Conservation (phyloP, 2,888 invertebrate species). For the Trichopria drosophilae region DNA sequence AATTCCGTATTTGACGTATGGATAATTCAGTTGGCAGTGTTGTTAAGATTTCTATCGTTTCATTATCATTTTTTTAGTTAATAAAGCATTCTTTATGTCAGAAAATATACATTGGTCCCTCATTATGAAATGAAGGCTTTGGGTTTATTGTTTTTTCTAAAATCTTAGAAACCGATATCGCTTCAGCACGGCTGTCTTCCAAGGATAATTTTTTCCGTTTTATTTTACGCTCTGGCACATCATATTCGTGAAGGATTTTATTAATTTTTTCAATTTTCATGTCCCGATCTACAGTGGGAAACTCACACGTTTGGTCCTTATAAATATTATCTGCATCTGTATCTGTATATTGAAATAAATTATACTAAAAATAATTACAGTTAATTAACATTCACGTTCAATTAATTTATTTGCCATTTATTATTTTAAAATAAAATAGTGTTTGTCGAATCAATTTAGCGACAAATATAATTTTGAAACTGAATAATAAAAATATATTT, state of each 20-base stretch:
- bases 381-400: too few relatives aligned
- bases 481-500: neutral
- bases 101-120: slow-evolving; percentile 5
- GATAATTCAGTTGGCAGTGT: slow-evolving; percentile 7
- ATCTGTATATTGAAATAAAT: slow-evolving; percentile 1
- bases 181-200: neutral
- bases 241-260: too few relatives aligned
- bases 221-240: neutral
- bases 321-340: slow-evolving; percentile 1
- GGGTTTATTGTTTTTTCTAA: neutral
- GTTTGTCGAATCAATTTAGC: neutral
- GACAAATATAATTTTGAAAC: too few relatives aligned
- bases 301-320: neutral
- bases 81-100: slow-evolving; percentile 1
- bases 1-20: too few relatives aligned
- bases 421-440: slow-evolving; percentile 2
- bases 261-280: slow-evolving; percentile 1
- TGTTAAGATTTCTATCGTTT: slow-evolving; percentile 3
- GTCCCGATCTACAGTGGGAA: neutral
- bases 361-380: too few relatives aligned
- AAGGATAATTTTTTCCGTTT: slow-evolving; percentile 1
- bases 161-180: neutral
- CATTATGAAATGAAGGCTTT: neutral
- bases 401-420: neutral
- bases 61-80: neutral